A percentile compares a stretch with the other conserved stretches of the same genome.
phyloP scores from a whole-genome alignment of 2,797 vertebrate genomes.

The Coregonus ussuriensis region DNA sequence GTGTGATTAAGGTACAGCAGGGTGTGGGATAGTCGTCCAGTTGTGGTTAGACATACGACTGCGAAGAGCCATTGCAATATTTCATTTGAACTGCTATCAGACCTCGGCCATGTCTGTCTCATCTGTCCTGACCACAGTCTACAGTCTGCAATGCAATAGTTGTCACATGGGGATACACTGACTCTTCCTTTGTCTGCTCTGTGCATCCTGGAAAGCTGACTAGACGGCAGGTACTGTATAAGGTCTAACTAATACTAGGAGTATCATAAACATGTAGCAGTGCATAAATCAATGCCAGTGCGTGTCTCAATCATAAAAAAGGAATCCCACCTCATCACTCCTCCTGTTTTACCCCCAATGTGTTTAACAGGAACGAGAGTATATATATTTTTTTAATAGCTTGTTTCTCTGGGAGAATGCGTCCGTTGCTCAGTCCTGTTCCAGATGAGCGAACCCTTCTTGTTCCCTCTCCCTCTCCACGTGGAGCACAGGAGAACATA shows the following conservation, averaged over 20 bases:
- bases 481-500: conserved; percentile 17
- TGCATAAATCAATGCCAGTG: neutral
- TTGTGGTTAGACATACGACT: conserved; percentile 26
- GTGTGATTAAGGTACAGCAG: conserved; percentile 48
- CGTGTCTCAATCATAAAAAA: neutral
- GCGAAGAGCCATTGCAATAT: conserved; percentile 35
- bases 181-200: neutral
- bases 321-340: neutral
- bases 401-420: conserved; percentile 3
- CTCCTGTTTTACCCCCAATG: neutral
- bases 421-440: conserved; percentile 8
- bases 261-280: neutral
- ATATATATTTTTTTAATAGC: too few relatives aligned
- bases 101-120: conserved; percentile 31
- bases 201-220: neutral
- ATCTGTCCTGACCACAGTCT: conserved; percentile 16
- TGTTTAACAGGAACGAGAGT: conserved; percentile 4
- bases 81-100: conserved; percentile 34
- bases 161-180: neutral
- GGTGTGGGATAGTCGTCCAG: conserved; percentile 43
- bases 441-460: conserved; percentile 32
- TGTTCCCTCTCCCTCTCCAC: neutral
- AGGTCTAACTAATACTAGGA: neutral
- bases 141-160: neutral
- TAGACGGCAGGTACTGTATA: neutral